A percentile compares a stretch with the other conserved stretches of the same genome.
Conservation (phyloP, 2,888 invertebrate genomes). For the Euphydryas editha region DNA sequence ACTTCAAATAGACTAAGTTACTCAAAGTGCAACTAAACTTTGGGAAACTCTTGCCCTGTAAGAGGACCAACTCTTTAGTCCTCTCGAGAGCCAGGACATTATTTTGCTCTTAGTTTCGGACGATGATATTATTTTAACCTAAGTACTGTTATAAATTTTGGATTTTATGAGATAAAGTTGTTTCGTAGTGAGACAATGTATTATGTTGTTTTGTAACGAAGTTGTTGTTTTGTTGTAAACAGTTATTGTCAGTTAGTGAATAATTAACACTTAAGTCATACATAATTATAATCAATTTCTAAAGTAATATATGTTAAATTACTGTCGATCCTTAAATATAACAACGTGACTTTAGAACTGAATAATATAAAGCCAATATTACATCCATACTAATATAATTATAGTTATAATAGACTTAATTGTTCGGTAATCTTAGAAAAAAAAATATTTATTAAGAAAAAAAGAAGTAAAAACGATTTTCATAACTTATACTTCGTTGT, state of each 20-base stretch:
- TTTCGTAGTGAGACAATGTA: background rate
- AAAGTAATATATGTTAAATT: too few species aligned
- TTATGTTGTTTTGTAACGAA: background rate
- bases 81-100: constrained; percentile 27
- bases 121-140: constrained; percentile 22
- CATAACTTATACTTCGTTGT: background rate
- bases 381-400: too few species aligned
- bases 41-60: constrained; percentile 29
- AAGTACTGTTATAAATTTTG: constrained; percentile 8
- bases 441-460: too few species aligned
- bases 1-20: constrained; percentile 14
- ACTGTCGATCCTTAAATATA: too few species aligned
- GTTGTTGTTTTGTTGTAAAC: background rate
- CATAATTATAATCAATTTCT: too few species aligned
- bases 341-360: too few species aligned
- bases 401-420: too few species aligned
- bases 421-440: too few species aligned
- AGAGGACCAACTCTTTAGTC: constrained; percentile 21
- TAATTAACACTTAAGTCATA: background rate
- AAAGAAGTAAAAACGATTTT: too few species aligned
- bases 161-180: background rate
- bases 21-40: constrained; percentile 36
- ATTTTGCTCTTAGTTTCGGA: constrained; percentile 30
- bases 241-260: background rate
- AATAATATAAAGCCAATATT: too few species aligned